Evolutionary conservation across 2,797 vertebrate species (phyloP), one percentile per base, ranked within the genome.

Genomic region (Spinibarbus caldwelli): DNA sequence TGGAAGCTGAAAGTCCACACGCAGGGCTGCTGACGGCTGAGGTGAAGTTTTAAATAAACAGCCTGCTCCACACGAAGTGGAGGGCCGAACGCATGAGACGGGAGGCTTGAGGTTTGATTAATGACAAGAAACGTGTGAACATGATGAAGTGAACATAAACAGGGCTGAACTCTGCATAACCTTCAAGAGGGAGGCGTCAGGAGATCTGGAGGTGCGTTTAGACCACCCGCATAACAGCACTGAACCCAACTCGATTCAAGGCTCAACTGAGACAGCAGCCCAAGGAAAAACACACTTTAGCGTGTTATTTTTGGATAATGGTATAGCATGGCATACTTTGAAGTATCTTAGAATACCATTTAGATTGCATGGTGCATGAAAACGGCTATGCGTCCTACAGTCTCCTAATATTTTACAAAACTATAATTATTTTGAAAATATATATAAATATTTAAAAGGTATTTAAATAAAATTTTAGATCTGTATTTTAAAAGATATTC

Each of bases 121-220:
- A 83, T 85, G 67, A 38, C 49, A 76, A 43, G 43, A 73, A 64
- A 86, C 17, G 66, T 85, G 79, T 79, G 75, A 72, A 38, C 26
- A 5, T 52, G 75, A 54, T 75, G 68, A 57, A 75, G 17, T 43
- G 79, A 57, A 85, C 19, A 23, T 14, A 64, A 78, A 82, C 72
- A 57, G 23, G 15, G 21, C 52, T 71, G 66, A 84, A 86, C 17
- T 82, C 45, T 81, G 12, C 31, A 83, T 49, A 77, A 84, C 4
- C 26, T 77, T 77, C 52, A 21, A 3, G 52, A 54, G 87, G 72
- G 87, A 86, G 66, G 31, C 36, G 68, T 85, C 47, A 78, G 17
- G 15, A 23, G 70, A 23, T 15, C n/a, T 73, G 45, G 19, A 67
- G 71, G n/a, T 9, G 41, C 29, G 45, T 57, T 57, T 17, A 49